Conservation (phyloP, 2,113 vertebrate species). For the Motacilla alba region DNA sequence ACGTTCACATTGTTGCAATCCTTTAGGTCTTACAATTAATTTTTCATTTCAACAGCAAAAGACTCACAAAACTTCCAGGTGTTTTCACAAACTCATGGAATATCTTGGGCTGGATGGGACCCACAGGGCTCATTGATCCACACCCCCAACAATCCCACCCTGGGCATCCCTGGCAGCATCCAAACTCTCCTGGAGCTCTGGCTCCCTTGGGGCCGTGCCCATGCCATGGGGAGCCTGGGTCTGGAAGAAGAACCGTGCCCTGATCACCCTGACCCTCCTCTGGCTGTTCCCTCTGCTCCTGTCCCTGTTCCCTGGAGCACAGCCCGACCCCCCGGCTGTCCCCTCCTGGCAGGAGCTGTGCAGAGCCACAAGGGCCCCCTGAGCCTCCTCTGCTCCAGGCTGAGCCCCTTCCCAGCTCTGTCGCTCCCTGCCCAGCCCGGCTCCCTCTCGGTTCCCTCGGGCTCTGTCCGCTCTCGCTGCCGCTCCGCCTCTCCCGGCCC, state of each 20-base stretch:
- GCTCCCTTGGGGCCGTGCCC: neutral
- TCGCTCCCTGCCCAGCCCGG: neutral
- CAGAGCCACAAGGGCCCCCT: neutral
- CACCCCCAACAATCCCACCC: no score
- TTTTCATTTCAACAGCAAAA: neutral
- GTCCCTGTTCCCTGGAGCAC: neutral
- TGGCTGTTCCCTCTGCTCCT: neutral
- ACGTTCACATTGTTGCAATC: accelerated
- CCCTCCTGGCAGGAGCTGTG: neutral
- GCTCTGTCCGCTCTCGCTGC: neutral
- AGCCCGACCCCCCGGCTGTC: neutral
- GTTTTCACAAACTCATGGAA: neutral
- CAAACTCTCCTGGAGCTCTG: accelerated
- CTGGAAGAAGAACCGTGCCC: no score
- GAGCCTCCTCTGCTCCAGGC: neutral
- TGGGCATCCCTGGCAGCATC: accelerated
- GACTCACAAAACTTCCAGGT: neutral
- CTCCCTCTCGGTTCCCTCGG: neutral
- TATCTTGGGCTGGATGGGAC: neutral
- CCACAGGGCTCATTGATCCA: neutral
- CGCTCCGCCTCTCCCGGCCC: neutral
- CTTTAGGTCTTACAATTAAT: neutral
- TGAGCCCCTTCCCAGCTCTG: neutral
- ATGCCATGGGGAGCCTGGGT: neutral
- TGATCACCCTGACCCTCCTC: neutral